Evolutionary conservation across 92 coral and sea anemone species (phyloP).

Genomic region (Scolanthus callimorphus): DNA sequence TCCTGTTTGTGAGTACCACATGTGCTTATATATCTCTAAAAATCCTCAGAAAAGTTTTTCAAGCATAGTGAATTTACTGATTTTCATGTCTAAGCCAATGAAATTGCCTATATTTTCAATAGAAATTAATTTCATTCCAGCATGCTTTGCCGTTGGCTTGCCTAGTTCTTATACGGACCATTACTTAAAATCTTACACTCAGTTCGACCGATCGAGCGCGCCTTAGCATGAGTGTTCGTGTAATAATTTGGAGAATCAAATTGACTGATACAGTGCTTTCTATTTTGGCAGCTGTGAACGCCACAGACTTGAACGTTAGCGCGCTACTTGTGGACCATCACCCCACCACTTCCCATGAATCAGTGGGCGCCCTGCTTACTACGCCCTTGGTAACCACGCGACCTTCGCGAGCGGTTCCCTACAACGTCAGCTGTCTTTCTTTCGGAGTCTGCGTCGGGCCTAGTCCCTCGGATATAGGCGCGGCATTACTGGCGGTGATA

Average conservation of each 20-base stretch:
- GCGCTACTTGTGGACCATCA: constrained; percentile 21
- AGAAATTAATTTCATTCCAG: too few relatives aligned
- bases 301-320: constrained; percentile 10
- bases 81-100: too few relatives aligned
- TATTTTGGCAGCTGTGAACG: constrained; percentile 29
- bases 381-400: constrained; percentile 48
- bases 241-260: background rate
- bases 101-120: too few relatives aligned
- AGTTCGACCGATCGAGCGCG: too few relatives aligned
- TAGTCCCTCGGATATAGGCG: constrained; percentile 15
- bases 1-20: too few relatives aligned
- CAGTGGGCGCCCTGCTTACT: constrained; percentile 31
- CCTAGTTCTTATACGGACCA: too few relatives aligned
- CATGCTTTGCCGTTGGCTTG: too few relatives aligned
- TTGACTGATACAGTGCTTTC: background rate
- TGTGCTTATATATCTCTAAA: too few relatives aligned
- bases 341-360: constrained; percentile 29
- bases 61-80: too few relatives aligned
- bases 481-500: constrained; percentile 27
- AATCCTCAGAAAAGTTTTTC: too few relatives aligned
- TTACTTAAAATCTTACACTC: too few relatives aligned
- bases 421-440: background rate
- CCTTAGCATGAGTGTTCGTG: too few relatives aligned
- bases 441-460: constrained; percentile 24
- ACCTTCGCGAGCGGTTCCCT: constrained; percentile 14